phyloP scores from a whole-genome alignment of 2,113 vertebrate species.

The Cricetomys ansorgei region DNA sequence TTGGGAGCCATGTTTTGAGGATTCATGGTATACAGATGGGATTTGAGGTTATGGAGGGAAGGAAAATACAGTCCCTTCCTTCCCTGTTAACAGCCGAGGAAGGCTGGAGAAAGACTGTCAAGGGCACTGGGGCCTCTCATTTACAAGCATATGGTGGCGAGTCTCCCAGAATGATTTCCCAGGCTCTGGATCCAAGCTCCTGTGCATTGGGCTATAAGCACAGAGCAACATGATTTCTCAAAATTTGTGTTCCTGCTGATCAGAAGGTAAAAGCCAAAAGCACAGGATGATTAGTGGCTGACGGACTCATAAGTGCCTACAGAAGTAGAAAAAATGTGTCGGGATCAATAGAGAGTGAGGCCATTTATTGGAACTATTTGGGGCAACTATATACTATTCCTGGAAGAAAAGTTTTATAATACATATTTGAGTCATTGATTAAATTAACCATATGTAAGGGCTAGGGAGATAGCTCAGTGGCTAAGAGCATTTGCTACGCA shows the following conservation, averaged over 20 bases:
- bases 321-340: not conserved
- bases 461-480: not conserved
- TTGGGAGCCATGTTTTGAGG: not conserved
- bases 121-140: not conserved
- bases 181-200: not conserved
- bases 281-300: not conserved
- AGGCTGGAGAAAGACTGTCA: not conserved
- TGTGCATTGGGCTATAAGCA: not conserved
- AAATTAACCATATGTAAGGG: not conserved
- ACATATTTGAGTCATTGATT: not conserved
- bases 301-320: not conserved
- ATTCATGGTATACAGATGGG: not conserved
- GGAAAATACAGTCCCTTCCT: not conserved
- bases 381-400: conserved; percentile 13
- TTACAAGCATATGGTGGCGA: not conserved
- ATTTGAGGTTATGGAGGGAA: not conserved
- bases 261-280: not conserved
- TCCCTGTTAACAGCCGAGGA: not conserved
- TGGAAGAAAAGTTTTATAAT: not conserved
- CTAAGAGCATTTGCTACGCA: not conserved
- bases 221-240: not conserved
- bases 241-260: not conserved
- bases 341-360: not conserved
- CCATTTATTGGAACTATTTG: not conserved
- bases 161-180: not conserved